Conservation (phyloP, 2,113 vertebrate species). For the Peromyscus californicus region DNA sequence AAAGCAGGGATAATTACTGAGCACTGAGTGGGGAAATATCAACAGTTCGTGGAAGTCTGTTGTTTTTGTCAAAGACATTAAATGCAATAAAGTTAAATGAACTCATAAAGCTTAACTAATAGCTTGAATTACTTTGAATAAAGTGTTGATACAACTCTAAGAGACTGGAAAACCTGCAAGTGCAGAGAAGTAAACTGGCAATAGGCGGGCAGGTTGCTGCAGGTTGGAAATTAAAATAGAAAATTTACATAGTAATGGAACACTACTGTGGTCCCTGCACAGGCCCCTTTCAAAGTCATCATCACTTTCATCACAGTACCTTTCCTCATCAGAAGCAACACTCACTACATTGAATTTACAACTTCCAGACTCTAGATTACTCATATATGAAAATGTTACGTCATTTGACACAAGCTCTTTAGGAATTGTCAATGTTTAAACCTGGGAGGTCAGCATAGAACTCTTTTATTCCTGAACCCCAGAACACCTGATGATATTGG, state of each 20-base stretch:
- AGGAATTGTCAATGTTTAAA: background rate
- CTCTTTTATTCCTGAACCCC: background rate
- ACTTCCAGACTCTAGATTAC: background rate
- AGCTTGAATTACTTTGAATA: background rate
- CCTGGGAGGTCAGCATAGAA: background rate
- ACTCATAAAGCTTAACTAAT: background rate
- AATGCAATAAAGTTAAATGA: background rate
- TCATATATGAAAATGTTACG: background rate
- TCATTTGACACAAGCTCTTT: background rate
- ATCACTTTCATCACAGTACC: background rate
- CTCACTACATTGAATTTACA: background rate
- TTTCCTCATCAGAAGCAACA: background rate
- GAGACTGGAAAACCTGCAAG: background rate
- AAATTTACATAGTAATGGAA: background rate
- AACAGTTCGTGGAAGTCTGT: background rate
- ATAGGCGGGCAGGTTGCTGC: background rate
- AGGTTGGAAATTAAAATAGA: background rate
- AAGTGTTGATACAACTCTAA: background rate
- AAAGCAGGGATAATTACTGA: background rate
- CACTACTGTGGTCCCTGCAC: background rate
- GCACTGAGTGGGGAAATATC: background rate
- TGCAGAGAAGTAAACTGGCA: background rate
- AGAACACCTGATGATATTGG: background rate
- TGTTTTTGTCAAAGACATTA: background rate
- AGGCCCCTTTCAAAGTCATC: background rate